Conservation (phyloP, 2,888 invertebrate genomes). For the Gandaritis pyraliata region DNA sequence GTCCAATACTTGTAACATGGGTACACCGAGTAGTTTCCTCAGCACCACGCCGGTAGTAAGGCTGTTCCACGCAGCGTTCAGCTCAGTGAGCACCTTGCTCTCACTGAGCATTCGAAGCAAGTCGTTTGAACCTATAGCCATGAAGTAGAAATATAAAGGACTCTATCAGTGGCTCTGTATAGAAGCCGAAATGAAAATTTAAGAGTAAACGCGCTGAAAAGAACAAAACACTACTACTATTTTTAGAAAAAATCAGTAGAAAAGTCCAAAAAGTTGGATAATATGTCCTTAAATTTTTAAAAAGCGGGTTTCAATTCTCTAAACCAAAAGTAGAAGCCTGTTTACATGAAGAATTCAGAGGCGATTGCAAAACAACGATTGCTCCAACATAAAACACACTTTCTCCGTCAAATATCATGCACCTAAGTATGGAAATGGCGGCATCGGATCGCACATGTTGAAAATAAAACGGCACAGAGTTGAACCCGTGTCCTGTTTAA, state of each 20-base stretch:
- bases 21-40: conserved; percentile 39
- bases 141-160: neutral
- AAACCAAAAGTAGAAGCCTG: conserved; percentile 1
- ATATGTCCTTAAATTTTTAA: neutral
- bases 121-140: conserved; percentile 22
- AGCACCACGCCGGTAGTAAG: conserved; percentile 39
- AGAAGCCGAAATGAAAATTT: neutral
- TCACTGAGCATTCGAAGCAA: conserved; percentile 34
- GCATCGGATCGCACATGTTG: conserved; percentile 52
- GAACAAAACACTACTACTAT: no score
- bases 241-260: no score
- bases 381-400: conserved; percentile 33
- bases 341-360: conserved; percentile 23
- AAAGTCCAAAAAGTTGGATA: no score
- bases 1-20: conserved; percentile 43
- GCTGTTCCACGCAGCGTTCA: conserved; percentile 50
- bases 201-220: no score
- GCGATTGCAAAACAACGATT: conserved; percentile 28
- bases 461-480: conserved; percentile 57
- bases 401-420: conserved; percentile 43
- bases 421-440: conserved; percentile 49
- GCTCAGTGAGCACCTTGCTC: conserved; percentile 43
- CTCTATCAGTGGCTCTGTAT: no score
- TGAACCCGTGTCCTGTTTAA: conserved; percentile 59
- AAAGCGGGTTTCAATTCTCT: neutral